These are phyloP conservation scores for Emmelina monodactyla DNA, from an alignment of 2,888 invertebrate species.

Conservation along the genomic window DNA sequence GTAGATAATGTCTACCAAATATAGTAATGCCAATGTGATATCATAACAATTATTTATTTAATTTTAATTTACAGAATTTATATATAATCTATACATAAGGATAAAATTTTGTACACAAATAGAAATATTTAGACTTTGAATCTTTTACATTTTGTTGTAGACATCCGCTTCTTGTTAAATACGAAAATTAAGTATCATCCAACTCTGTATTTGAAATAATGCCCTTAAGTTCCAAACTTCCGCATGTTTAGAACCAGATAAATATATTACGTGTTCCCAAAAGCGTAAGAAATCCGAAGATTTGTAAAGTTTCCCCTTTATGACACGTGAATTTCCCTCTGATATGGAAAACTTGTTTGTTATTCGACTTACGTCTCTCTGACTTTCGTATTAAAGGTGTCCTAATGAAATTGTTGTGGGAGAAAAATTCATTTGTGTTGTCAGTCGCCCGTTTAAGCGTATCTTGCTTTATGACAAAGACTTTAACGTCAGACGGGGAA, in stretches of 20 bases:
- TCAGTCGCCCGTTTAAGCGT: constrained; percentile 48
- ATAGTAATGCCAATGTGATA: too few species aligned
- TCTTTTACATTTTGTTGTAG: too few species aligned
- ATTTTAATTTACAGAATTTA: too few species aligned
- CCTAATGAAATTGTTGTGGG: constrained; percentile 10
- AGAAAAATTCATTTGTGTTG: constrained; percentile 47
- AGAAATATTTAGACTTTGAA: too few species aligned
- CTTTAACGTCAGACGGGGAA: constrained; percentile 34
- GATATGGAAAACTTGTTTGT: constrained; percentile 54
- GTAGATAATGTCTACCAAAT: too few species aligned
- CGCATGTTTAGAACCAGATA: constrained; percentile 59
- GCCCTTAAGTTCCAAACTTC: constrained; percentile 44
- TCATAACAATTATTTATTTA: too few species aligned
- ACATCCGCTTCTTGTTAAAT: too few species aligned
- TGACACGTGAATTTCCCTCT: constrained; percentile 55
- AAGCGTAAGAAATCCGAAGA: constrained; percentile 62
- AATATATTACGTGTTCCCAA: constrained; percentile 59
- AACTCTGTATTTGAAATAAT: constrained; percentile 25
- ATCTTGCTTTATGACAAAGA: constrained; percentile 42
- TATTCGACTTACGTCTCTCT: constrained; percentile 13
- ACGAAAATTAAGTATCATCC: constrained; percentile 28
- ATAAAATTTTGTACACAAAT: too few species aligned
- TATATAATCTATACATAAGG: too few species aligned
- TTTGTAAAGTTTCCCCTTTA: constrained; percentile 64
- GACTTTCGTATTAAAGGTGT: background rate